Conservation (phyloP, 1,140 invertebrate species). For the Lepeophtheirus salmonis region DNA sequence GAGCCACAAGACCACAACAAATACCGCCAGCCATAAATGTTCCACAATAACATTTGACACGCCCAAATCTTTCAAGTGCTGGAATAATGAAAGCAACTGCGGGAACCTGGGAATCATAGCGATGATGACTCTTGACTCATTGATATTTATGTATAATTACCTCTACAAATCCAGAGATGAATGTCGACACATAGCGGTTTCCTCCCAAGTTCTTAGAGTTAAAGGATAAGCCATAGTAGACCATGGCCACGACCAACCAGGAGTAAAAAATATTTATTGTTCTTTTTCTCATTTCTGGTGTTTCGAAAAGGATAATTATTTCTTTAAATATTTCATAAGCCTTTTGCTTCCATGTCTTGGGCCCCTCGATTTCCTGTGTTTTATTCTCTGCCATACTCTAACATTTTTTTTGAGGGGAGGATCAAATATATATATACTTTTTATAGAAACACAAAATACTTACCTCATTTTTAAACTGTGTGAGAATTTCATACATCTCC, state of each 20-base stretch:
- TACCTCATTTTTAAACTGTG: slow-evolving; percentile 16
- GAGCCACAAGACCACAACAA: slow-evolving; percentile 14
- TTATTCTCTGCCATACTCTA: slow-evolving; percentile 29
- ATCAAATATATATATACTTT: neutral
- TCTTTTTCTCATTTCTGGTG: slow-evolving; percentile 46
- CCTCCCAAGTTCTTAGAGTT: slow-evolving; percentile 51
- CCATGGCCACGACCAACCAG: slow-evolving; percentile 37
- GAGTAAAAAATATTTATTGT: slow-evolving; percentile 53
- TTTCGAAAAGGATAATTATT: slow-evolving; percentile 29
- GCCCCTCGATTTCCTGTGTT: slow-evolving; percentile 25
- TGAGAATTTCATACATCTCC: slow-evolving; percentile 17
- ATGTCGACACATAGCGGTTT: slow-evolving; percentile 50
- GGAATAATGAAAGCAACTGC: slow-evolving; percentile 15
- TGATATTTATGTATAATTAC: slow-evolving; percentile 34
- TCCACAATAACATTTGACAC: slow-evolving; percentile 17
- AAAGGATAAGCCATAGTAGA: slow-evolving; percentile 63
- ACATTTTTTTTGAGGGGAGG: too few relatives aligned
- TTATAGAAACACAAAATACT: neutral
- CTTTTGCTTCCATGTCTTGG: slow-evolving; percentile 12
- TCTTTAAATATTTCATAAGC: slow-evolving; percentile 14
- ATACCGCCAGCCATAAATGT: slow-evolving; percentile 11
- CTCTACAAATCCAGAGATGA: slow-evolving; percentile 51
- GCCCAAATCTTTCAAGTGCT: neutral
- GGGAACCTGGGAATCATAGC: slow-evolving; percentile 1
- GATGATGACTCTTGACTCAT: slow-evolving; percentile 45